These are phyloP conservation scores for Caenorhabditis sinica DNA, from an alignment of 2,888 invertebrate species.

Conservation along the genomic window DNA sequence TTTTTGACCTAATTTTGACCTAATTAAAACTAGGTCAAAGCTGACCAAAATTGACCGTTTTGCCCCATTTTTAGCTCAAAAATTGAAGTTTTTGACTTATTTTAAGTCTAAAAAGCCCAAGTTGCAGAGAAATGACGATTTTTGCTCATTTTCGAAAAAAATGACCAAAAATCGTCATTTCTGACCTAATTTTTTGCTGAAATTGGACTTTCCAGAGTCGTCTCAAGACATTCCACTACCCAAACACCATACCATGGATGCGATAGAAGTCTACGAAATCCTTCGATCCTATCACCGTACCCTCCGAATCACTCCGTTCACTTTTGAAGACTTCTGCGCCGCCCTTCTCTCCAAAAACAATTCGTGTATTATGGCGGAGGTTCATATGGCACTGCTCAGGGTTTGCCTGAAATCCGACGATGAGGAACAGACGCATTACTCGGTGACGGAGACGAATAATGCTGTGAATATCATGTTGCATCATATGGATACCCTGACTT, in stretches of 20 bases:
- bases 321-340: conserved; percentile 97
- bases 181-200: too few species aligned
- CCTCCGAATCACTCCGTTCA: conserved; percentile 93
- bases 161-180: too few species aligned
- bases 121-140: too few species aligned
- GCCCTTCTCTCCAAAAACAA: conserved; percentile 92
- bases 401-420: conserved; percentile 93
- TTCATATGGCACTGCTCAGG: conserved; percentile 95
- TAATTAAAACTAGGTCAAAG: too few species aligned
- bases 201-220: conserved; percentile 71
- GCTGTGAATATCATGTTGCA: conserved; percentile 95
- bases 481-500: conserved; percentile 95
- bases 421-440: conserved; percentile 88
- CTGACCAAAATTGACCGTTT: too few species aligned
- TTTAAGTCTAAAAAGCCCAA: too few species aligned
- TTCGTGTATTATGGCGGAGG: conserved; percentile 91
- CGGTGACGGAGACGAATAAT: conserved; percentile 94
- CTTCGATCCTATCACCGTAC: conserved; percentile 92
- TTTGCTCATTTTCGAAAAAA: too few species aligned
- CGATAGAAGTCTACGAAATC: conserved; percentile 90
- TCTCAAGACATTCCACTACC: conserved; percentile 71
- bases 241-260: conserved; percentile 62
- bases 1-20: too few species aligned
- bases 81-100: too few species aligned
- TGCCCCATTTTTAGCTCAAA: too few species aligned